A percentile compares a stretch with the other conserved stretches of the same genome.
Evolutionary conservation across 2,888 invertebrate species (phyloP).

Genomic region (Stramonita haemastoma): DNA sequence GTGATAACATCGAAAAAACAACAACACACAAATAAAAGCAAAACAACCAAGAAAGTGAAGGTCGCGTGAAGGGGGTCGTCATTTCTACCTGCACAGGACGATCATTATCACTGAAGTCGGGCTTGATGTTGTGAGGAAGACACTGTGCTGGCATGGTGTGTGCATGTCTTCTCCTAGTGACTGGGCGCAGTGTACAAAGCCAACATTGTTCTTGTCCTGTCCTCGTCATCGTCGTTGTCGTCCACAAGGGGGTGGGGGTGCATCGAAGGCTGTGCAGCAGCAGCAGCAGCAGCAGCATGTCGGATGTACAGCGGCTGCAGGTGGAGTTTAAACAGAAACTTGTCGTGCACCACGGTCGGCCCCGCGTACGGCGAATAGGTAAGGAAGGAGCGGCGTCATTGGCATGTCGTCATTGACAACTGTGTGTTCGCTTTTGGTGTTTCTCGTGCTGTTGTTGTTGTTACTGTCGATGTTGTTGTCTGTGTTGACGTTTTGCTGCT

Average conservation of each 20-base stretch:
- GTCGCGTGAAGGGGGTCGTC: too few relatives aligned
- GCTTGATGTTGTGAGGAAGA: too few relatives aligned
- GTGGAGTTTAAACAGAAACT: conserved; percentile 26
- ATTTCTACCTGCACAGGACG: too few relatives aligned
- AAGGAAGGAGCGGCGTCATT: background rate
- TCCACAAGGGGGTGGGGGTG: background rate
- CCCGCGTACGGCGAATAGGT: conserved; percentile 27
- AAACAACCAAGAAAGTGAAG: too few relatives aligned
- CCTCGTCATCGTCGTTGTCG: background rate
- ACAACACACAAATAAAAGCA: too few relatives aligned
- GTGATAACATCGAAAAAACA: too few relatives aligned
- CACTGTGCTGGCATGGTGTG: too few relatives aligned
- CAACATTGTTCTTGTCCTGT: background rate
- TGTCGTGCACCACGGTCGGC: background rate
- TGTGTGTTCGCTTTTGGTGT: background rate
- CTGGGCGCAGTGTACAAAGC: too few relatives aligned
- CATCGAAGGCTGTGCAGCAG: background rate
- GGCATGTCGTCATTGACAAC: background rate
- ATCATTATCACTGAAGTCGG: too few relatives aligned
- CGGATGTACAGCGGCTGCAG: background rate
- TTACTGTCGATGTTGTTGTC: background rate
- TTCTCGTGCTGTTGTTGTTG: background rate
- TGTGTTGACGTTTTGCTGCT: background rate
- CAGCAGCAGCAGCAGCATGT: conserved; percentile 28
- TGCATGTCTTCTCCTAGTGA: too few relatives aligned